These are phyloP conservation scores for Molossus molossus DNA, from an alignment of 2,797 vertebrate species.

Conservation along the genomic window DNA sequence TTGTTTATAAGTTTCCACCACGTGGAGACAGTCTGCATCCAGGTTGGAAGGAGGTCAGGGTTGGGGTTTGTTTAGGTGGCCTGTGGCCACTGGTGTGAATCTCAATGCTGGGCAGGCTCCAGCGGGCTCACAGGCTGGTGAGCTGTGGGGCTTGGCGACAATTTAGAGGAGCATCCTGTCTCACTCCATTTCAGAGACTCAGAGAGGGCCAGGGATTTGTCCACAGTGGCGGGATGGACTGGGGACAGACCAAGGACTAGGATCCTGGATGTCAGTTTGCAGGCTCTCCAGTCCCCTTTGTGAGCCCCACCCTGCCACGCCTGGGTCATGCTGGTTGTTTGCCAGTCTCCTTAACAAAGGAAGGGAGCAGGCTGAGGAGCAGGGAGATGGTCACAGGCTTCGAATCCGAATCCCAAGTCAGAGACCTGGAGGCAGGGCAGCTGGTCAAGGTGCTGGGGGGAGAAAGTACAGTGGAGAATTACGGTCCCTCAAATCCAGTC, in stretches of 20 bases:
- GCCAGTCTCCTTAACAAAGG: background rate
- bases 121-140: slow-evolving; percentile 21
- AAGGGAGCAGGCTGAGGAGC: background rate
- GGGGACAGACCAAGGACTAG: background rate
- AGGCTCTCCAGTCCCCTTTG: background rate
- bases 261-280: background rate
- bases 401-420: background rate
- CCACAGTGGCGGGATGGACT: background rate
- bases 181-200: slow-evolving; percentile 34
- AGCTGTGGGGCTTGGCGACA: background rate
- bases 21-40: slow-evolving; percentile 69
- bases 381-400: background rate
- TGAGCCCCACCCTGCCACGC: background rate
- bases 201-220: background rate
- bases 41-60: slow-evolving; percentile 64
- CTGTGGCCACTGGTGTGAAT: slow-evolving; percentile 77
- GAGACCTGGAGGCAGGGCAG: background rate
- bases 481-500: background rate
- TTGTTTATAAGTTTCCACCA: slow-evolving; percentile 61
- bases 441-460: background rate
- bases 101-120: slow-evolving; percentile 65
- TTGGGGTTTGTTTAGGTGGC: slow-evolving; percentile 81
- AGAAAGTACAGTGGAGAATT: background rate
- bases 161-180: background rate
- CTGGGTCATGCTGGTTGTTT: background rate